Evolutionary conservation across 2,113 vertebrate species (phyloP).

Genomic region (Trematocara zebra): DNA sequence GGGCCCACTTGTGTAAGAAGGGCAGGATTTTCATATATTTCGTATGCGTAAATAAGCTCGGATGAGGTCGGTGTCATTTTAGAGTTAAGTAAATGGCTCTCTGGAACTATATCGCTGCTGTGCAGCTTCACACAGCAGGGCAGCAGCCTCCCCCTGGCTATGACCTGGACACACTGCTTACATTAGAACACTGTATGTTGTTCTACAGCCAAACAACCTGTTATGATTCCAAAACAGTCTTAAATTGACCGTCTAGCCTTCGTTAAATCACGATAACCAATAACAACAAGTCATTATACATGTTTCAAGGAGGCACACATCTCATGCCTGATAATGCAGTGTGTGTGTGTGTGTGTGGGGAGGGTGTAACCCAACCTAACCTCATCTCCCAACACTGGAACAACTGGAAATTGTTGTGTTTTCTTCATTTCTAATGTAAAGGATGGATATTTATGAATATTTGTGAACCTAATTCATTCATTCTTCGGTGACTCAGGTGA

Average conservation of each 20-base stretch:
- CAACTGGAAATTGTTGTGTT: neutral
- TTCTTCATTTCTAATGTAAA: neutral
- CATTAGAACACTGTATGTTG: neutral
- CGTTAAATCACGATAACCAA: neutral
- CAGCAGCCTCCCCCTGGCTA: neutral
- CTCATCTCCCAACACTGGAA: neutral
- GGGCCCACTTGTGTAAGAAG: neutral
- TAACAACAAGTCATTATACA: neutral
- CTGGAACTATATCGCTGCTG: neutral
- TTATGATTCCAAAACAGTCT: neutral
- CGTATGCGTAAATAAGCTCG: neutral
- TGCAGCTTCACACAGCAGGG: neutral
- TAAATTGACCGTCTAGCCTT: accelerated
- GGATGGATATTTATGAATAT: accelerated
- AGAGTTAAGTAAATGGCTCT: neutral
- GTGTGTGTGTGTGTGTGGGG: neutral
- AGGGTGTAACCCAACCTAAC: neutral
- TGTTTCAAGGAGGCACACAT: neutral
- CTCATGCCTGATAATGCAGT: neutral
- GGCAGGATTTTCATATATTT: neutral
- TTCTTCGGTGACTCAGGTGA: neutral
- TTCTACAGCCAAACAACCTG: neutral
- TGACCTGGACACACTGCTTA: neutral
- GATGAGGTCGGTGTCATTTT: neutral
- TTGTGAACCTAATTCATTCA: neutral